Conservation (phyloP, 23 tunicate species). For the Clavelina lepadiformis region DNA sequence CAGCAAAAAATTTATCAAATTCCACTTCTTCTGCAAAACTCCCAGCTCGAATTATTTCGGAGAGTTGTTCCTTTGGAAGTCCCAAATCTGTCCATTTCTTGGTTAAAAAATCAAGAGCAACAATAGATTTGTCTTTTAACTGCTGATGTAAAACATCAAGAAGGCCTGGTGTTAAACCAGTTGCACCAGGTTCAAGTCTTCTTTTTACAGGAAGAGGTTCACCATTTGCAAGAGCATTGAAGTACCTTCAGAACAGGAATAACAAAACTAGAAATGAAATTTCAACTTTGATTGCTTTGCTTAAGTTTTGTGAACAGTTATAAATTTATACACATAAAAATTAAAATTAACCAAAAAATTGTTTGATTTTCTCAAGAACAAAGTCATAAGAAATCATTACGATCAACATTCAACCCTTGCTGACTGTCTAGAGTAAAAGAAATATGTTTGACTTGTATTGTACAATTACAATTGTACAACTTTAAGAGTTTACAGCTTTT, state of each 20-base stretch:
- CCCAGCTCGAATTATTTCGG: conserved; percentile 70
- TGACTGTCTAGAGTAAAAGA: too few relatives aligned
- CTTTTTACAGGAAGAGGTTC: conserved; percentile 90
- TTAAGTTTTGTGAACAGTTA: too few relatives aligned
- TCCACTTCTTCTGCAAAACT: conserved; percentile 77
- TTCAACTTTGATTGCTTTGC: too few relatives aligned
- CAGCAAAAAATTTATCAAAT: conserved; percentile 76
- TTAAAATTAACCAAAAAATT: too few relatives aligned
- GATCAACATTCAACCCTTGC: too few relatives aligned
- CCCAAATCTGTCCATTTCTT: conserved; percentile 86
- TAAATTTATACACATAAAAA: too few relatives aligned
- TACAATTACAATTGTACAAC: too few relatives aligned
- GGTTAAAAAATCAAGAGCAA: conserved; percentile 28
- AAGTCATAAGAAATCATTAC: too few relatives aligned
- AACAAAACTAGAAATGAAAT: conserved; percentile 1
- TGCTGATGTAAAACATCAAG: conserved; percentile 78
- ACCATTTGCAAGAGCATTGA: conserved; percentile 67
- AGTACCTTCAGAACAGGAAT: too few relatives aligned
- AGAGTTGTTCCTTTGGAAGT: conserved; percentile 67
- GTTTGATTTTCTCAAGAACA: too few relatives aligned
- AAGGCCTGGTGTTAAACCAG: conserved; percentile 88
- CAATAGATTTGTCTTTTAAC: conserved; percentile 34
- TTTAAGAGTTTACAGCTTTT: too few relatives aligned
- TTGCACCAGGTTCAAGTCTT: conserved; percentile 72
- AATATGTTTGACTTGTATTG: too few relatives aligned